Evolutionary conservation across 2,888 invertebrate genomes (phyloP).

Genomic region (Pseudococcus viburni): DNA sequence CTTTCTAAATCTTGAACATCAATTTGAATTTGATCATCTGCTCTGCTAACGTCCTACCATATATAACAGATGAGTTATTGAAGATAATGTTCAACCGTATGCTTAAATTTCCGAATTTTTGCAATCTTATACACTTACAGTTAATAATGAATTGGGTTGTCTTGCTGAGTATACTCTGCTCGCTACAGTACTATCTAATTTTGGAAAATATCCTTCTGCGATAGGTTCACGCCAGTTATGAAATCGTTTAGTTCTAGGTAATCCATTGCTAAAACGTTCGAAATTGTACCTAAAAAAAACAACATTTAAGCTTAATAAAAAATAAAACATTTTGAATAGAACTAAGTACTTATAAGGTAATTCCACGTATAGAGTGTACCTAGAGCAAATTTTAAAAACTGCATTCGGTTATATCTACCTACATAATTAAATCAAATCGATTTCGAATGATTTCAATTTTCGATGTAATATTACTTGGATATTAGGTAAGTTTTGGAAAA

Average conservation of each 20-base stretch:
- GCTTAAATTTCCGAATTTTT: neutral
- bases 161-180: slow-evolving; percentile 84
- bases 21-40: slow-evolving; percentile 78
- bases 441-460: neutral
- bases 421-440: too few species aligned
- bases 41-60: slow-evolving; percentile 78
- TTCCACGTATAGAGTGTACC: too few species aligned
- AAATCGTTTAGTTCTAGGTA: slow-evolving; percentile 77
- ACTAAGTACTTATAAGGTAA: too few species aligned
- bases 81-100: neutral
- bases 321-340: too few species aligned
- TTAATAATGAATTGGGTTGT: slow-evolving; percentile 69
- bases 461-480: neutral
- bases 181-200: slow-evolving; percentile 84
- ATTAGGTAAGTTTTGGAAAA: neutral
- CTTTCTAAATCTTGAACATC: slow-evolving; percentile 82
- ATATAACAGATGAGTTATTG: neutral
- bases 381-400: too few species aligned
- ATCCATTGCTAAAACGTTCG: slow-evolving; percentile 82
- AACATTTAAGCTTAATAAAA: too few species aligned
- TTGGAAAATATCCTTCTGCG: slow-evolving; percentile 86
- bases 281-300: slow-evolving; percentile 79
- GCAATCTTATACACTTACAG: slow-evolving; percentile 67
- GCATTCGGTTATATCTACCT: too few species aligned
- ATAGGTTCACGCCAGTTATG: slow-evolving; percentile 81